Evolutionary conservation across 2,888 invertebrate genomes (phyloP), one percentile per base, ranked within the genome.

Genomic region (Volucella zonaria): DNA sequence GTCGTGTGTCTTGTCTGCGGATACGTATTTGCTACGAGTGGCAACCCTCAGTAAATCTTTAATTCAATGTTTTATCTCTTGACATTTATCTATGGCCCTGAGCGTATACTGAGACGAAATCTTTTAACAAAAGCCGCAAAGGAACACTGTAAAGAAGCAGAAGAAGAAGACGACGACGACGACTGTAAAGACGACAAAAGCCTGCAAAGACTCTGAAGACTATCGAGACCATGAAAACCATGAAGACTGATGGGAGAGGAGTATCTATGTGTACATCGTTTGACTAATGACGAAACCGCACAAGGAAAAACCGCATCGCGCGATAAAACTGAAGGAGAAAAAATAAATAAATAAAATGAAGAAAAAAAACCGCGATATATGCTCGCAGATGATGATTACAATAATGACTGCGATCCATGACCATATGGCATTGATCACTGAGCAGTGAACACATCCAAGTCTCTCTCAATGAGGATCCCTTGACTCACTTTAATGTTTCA

Each of bases 341-440:
- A 56, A 43, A 47, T 59, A 18, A 54, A 52, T 14, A 18, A 23
- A 18, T 3, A 12, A 43, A 49, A 45, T 15, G 40, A 23, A 43
- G 8, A 38, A 15, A 52, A 45, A 51, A 38, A 59, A 68, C 61
- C 15, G 80, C 85, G 85, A 81, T 81, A 85, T 85, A 85, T 85
- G 76, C 76, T 42, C 81, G 68, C 62, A 81, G 73, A 85, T 85
- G 85, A 77, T 81, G 85, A 85, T 85, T 85, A 85, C 81, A 71
- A 85, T 76, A 85, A 85, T 85, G 85, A 85, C 81, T 81, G 77
- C 85, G 85, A 70, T 85, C 85, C 81, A 81, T 81, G 73, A 80
- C 80, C 81, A 80, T 85, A 81, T 85, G 85, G 85, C 79, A 81
- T 85, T 85, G 80, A 81, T 85, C 85, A 85, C 56, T 67, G 81